phyloP scores from a whole-genome alignment of 2,888 invertebrate genomes.

The Erynnis tages region DNA sequence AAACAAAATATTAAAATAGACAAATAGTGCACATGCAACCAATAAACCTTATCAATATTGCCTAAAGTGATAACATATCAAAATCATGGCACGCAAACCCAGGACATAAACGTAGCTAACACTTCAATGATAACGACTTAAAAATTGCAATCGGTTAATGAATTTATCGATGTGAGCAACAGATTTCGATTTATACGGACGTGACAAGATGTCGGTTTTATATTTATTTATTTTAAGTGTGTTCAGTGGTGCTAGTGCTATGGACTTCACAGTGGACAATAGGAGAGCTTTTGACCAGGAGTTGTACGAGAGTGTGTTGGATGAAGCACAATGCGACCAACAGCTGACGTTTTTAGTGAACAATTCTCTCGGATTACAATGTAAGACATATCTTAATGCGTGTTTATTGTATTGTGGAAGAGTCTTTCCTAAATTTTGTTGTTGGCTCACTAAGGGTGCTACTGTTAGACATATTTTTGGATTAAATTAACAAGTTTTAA shows the following conservation, averaged over 20 bases:
- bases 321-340: constrained; percentile 25
- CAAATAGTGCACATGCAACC: too few relatives aligned
- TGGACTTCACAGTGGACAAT: neutral
- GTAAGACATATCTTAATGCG: constrained; percentile 25
- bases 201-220: neutral
- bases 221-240: constrained; percentile 1
- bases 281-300: constrained; percentile 30
- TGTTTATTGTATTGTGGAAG: too few relatives aligned
- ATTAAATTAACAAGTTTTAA: too few relatives aligned
- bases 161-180: neutral
- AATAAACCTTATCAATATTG: too few relatives aligned
- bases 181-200: neutral
- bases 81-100: neutral
- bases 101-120: neutral
- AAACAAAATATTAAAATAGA: too few relatives aligned
- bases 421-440: too few relatives aligned
- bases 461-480: too few relatives aligned
- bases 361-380: constrained; percentile 28
- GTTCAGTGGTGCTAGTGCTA: neutral
- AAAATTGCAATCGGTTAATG: neutral
- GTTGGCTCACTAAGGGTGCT: too few relatives aligned
- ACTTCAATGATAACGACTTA: constrained; percentile 7
- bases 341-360: constrained; percentile 30
- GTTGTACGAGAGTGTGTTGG: constrained; percentile 28
- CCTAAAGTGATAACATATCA: constrained; percentile 7